Conservation (phyloP, 2,797 vertebrate species). For the Eulemur albifrons region DNA sequence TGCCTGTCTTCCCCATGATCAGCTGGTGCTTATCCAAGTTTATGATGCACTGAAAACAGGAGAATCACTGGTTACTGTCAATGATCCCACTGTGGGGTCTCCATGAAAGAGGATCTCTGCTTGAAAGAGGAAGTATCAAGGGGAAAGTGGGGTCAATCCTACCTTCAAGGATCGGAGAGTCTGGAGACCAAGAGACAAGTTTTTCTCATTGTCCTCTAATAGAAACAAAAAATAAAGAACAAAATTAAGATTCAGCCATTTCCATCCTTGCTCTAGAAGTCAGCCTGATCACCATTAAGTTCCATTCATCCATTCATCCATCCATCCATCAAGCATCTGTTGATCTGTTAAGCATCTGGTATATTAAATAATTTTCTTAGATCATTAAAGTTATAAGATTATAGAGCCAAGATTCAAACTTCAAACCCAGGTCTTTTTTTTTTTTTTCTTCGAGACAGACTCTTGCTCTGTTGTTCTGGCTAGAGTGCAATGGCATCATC, state of each 20-base stretch:
- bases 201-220: constrained; percentile 88
- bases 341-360: neutral
- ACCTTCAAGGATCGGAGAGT: constrained; percentile 92
- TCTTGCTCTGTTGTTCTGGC: neutral
- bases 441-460: neutral
- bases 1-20: constrained; percentile 86
- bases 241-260: constrained; percentile 45
- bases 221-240: constrained; percentile 63
- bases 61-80: neutral
- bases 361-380: constrained; percentile 40
- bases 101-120: neutral
- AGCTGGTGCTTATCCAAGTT: constrained; percentile 91
- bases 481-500: neutral
- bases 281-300: neutral
- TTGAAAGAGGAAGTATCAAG: constrained; percentile 11
- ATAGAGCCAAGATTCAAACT: constrained; percentile 47
- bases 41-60: constrained; percentile 88
- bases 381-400: constrained; percentile 33
- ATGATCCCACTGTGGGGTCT: neutral
- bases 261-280: constrained; percentile 24
- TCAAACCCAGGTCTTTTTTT: constrained; percentile 14
- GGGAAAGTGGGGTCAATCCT: constrained; percentile 51
- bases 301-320: neutral
- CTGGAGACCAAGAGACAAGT: constrained; percentile 90
- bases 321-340: neutral